Conservation (phyloP, 2,113 vertebrate species). For the Tychaedon coryphoeus region DNA sequence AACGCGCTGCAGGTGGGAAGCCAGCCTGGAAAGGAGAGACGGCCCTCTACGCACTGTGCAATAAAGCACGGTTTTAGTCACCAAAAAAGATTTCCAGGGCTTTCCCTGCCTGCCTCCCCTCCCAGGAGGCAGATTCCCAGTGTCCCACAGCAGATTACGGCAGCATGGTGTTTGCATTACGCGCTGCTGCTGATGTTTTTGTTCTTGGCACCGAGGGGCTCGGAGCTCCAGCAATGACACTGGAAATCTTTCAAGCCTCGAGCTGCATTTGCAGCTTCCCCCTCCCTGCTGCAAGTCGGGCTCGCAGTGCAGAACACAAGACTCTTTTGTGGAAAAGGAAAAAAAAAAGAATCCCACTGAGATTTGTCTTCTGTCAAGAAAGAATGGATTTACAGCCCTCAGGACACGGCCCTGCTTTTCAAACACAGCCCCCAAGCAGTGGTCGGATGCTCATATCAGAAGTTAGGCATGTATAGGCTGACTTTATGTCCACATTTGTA, state of each 20-base stretch:
- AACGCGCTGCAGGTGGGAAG: conserved; percentile 65
- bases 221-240: conserved; percentile 37
- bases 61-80: conserved; percentile 23
- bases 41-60: not conserved
- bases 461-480: not conserved
- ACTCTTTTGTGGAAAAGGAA: not conserved
- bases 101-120: conserved; percentile 20
- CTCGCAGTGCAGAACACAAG: not conserved
- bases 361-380: conserved; percentile 44
- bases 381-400: conserved; percentile 51
- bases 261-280: conserved; percentile 31
- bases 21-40: conserved; percentile 39
- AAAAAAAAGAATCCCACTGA: not conserved
- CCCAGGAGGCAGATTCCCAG: conserved; percentile 30
- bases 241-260: conserved; percentile 48
- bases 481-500: not conserved
- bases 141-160: conserved; percentile 4
- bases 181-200: conserved; percentile 38
- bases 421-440: not conserved
- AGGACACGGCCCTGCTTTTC: conserved; percentile 10
- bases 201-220: conserved; percentile 42
- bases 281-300: not conserved
- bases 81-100: conserved; percentile 27
- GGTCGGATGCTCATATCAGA: not conserved
- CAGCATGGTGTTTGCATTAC: conserved; percentile 45